Evolutionary conservation across 2,797 vertebrate genomes (phyloP).

Genomic region (Simalia tracyae): DNA sequence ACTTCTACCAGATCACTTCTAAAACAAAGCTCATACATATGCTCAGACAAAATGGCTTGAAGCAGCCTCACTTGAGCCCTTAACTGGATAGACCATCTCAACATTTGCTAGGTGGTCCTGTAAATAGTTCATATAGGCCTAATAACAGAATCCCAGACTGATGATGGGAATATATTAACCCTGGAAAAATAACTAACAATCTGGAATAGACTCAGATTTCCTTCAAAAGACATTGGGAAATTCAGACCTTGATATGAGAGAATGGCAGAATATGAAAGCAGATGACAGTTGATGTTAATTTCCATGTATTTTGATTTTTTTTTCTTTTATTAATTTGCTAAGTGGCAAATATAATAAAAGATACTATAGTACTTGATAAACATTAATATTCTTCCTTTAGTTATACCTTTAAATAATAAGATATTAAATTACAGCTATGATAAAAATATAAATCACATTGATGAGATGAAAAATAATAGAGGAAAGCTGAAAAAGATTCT

Average conservation of each 20-base stretch:
- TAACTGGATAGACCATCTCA: background rate
- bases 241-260: background rate
- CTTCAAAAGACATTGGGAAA: background rate
- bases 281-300: background rate
- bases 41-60: background rate
- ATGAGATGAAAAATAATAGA: constrained; percentile 41
- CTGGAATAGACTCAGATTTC: background rate
- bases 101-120: background rate
- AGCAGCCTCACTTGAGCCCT: background rate
- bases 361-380: background rate
- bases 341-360: background rate
- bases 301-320: background rate
- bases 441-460: constrained; percentile 51
- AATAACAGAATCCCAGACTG: background rate
- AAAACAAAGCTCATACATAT: background rate
- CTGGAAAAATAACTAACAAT: background rate
- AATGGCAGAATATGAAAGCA: background rate
- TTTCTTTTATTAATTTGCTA: background rate
- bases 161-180: background rate
- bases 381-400: background rate
- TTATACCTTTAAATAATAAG: constrained; percentile 36
- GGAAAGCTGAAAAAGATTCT: constrained; percentile 38
- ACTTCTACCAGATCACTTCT: background rate
- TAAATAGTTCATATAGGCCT: background rate
- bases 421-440: constrained; percentile 14